Evolutionary conservation across 1,140 invertebrate species (phyloP).

Genomic region (Ctenoplectra terminalis): DNA sequence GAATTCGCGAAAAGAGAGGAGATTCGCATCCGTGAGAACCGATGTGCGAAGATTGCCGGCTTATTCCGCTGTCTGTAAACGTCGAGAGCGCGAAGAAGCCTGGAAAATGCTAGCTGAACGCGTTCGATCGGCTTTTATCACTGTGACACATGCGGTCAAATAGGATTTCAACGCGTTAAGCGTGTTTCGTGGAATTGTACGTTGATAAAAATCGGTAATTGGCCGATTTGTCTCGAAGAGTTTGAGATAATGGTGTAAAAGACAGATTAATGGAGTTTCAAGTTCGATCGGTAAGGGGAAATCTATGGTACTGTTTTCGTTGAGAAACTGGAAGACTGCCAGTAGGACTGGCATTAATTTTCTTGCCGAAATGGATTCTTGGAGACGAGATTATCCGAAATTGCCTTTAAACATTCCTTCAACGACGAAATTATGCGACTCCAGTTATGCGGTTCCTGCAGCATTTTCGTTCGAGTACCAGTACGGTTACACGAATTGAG

Average conservation of each 20-base stretch:
- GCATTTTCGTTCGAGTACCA: too few relatives aligned
- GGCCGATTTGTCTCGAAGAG: not conserved
- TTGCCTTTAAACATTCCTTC: not conserved
- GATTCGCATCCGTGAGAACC: conserved; percentile 39
- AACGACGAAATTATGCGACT: not conserved
- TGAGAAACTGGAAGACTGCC: not conserved
- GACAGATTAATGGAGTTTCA: not conserved
- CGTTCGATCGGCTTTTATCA: not conserved
- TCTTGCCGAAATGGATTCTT: not conserved
- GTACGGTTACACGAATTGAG: not conserved
- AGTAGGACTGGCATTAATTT: not conserved
- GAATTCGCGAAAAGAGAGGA: conserved; percentile 11
- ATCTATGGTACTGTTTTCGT: not conserved
- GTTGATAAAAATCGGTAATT: not conserved
- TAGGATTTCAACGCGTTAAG: not conserved
- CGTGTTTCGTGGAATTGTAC: not conserved
- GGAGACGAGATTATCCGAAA: not conserved
- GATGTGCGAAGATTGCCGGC: conserved; percentile 19
- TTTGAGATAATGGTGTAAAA: not conserved
- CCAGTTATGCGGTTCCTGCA: not conserved
- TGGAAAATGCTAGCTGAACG: conserved; percentile 18
- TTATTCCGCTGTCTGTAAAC: conserved; percentile 40
- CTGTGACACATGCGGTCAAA: not conserved
- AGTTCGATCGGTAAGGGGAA: not conserved
- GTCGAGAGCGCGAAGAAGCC: not conserved